These are phyloP conservation scores for Alouatta palliata DNA, from an alignment of 2,113 vertebrate genomes.

Conservation along the genomic window DNA sequence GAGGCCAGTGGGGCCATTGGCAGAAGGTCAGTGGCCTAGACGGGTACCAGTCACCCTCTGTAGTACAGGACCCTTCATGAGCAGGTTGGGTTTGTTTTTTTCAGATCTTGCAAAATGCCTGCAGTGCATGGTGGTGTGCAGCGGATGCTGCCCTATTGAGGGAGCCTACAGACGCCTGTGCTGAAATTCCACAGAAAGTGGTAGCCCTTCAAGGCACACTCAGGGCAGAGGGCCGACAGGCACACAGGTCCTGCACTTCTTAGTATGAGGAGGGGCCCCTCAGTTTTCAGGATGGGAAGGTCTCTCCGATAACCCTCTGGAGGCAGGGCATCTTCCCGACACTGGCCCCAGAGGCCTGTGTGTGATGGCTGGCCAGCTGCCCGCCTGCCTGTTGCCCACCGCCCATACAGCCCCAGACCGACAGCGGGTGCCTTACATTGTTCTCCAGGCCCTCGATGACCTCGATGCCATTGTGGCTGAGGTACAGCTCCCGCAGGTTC, in stretches of 20 bases:
- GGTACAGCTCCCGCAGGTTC: slow-evolving; percentile 94
- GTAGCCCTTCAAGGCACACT: background rate
- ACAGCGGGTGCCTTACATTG: slow-evolving; percentile 89
- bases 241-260: no score
- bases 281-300: background rate
- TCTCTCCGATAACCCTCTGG: background rate
- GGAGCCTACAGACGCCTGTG: background rate
- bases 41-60: background rate
- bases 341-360: background rate
- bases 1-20: background rate
- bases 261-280: accelerated
- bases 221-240: background rate
- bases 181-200: background rate
- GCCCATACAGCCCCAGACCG: background rate
- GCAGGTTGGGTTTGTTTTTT: background rate
- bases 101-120: background rate
- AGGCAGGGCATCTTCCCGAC: accelerated
- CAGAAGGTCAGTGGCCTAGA: background rate
- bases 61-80: accelerated
- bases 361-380: background rate
- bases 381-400: accelerated
- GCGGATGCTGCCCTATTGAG: no score
- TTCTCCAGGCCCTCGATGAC: slow-evolving; percentile 98
- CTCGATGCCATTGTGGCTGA: slow-evolving; percentile 98
- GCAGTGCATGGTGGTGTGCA: accelerated